Evolutionary conservation across 2,113 vertebrate genomes (phyloP).

Genomic region (Etia nguti): DNA sequence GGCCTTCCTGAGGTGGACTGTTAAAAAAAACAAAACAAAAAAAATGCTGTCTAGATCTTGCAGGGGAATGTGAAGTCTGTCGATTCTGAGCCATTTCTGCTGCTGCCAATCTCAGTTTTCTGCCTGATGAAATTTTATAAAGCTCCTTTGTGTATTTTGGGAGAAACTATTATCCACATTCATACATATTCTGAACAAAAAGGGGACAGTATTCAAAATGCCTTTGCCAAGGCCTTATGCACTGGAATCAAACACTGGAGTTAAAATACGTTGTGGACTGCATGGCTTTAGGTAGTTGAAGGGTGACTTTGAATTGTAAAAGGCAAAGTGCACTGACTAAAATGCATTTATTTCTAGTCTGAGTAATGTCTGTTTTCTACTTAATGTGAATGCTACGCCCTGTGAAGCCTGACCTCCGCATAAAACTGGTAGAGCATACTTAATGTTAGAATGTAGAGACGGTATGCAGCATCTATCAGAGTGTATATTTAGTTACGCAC

Average conservation of each 20-base stretch:
- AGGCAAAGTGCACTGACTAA: slow-evolving; percentile 48
- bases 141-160: slow-evolving; percentile 14
- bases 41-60: not conserved
- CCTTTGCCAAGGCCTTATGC: slow-evolving; percentile 49
- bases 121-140: slow-evolving; percentile 32
- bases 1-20: not conserved
- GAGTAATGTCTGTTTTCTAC: slow-evolving; percentile 46
- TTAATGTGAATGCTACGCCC: slow-evolving; percentile 44
- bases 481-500: slow-evolving; percentile 17
- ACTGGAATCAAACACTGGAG: slow-evolving; percentile 49
- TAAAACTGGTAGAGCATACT: slow-evolving; percentile 31
- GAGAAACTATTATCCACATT: not conserved
- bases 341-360: slow-evolving; percentile 42
- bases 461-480: slow-evolving; percentile 46
- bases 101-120: slow-evolving; percentile 43
- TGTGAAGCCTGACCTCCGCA: slow-evolving; percentile 28
- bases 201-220: slow-evolving; percentile 7
- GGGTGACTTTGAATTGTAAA: slow-evolving; percentile 37
- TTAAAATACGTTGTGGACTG: slow-evolving; percentile 20
- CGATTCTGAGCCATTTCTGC: slow-evolving; percentile 53
- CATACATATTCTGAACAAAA: slow-evolving; percentile 4
- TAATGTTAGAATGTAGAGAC: slow-evolving; percentile 51
- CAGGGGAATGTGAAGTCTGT: slow-evolving; percentile 50
- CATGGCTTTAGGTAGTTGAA: slow-evolving; percentile 28
- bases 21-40: not conserved